Evolutionary conservation across 2,888 invertebrate genomes (phyloP).

Genomic region (Rhaphigaster nebulosa): DNA sequence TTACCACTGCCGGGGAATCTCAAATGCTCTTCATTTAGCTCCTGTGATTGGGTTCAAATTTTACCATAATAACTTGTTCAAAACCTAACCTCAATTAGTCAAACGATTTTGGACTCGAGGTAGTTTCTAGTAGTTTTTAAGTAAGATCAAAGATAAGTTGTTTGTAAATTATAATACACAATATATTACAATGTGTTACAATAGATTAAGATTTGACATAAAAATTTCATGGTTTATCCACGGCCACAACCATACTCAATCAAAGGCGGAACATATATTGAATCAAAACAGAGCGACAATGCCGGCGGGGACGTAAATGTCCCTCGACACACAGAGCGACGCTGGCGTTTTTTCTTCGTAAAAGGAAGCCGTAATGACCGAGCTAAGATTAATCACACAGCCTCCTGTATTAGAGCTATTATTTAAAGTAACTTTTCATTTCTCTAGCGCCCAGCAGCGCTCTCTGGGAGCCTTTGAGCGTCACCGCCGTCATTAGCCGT

Average conservation of each 20-base stretch:
- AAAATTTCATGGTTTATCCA: not conserved
- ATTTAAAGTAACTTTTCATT: constrained; percentile 64
- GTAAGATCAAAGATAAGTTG: too few relatives aligned
- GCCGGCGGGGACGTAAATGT: constrained; percentile 57
- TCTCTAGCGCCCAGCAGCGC: constrained; percentile 51
- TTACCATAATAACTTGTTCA: too few relatives aligned
- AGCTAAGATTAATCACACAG: constrained; percentile 56
- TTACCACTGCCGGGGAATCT: too few relatives aligned
- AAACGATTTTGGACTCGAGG: too few relatives aligned
- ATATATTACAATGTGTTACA: not conserved
- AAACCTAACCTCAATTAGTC: too few relatives aligned
- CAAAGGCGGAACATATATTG: constrained; percentile 22
- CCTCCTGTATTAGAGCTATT: constrained; percentile 62
- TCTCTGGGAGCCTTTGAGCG: constrained; percentile 59
- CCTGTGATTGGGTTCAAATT: too few relatives aligned
- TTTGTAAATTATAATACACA: too few relatives aligned
- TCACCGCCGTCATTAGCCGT: constrained; percentile 61
- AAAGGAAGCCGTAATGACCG: constrained; percentile 62
- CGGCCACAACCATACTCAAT: not conserved
- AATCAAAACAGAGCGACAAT: constrained; percentile 31
- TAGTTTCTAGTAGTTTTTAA: too few relatives aligned
- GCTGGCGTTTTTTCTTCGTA: constrained; percentile 60
- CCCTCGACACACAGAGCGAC: constrained; percentile 17
- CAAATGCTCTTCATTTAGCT: too few relatives aligned
- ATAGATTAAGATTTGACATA: not conserved